Conservation (phyloP, 2,888 invertebrate species). For the Dichetophora obliterata region DNA sequence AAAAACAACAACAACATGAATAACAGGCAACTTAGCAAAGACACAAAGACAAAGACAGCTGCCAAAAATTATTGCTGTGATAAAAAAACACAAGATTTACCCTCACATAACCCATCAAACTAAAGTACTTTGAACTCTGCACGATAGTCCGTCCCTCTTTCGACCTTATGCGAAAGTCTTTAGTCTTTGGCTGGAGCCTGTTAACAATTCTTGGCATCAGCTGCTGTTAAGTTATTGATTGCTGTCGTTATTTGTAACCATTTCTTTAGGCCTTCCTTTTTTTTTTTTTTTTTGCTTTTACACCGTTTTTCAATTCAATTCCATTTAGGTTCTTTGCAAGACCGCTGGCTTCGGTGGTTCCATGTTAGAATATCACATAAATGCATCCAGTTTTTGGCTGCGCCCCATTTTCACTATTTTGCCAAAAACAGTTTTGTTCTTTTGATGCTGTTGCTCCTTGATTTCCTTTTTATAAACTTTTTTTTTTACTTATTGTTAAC, state of each 20-base stretch:
- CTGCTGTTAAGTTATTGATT: constrained; percentile 48
- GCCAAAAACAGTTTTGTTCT: not conserved
- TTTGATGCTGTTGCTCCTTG: not conserved
- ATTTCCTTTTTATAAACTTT: not conserved
- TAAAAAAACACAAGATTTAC: constrained; percentile 39
- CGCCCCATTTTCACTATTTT: not conserved
- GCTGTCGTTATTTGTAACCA: constrained; percentile 39
- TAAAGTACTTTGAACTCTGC: constrained; percentile 10
- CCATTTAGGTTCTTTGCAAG: constrained; percentile 30
- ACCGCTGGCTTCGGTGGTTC: constrained; percentile 6
- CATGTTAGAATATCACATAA: constrained; percentile 10
- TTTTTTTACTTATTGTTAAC: not conserved
- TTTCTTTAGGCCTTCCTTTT: constrained; percentile 13
- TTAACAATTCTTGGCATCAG: constrained; percentile 51
- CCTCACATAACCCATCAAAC: constrained; percentile 16
- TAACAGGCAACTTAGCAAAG: not conserved
- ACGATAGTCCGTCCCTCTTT: not conserved
- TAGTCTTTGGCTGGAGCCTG: not conserved
- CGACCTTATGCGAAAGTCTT: not conserved
- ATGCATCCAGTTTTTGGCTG: not conserved
- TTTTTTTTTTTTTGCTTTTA: too few relatives aligned
- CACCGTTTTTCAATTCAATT: not conserved
- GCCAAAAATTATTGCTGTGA: constrained; percentile 42
- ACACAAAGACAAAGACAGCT: constrained; percentile 21
- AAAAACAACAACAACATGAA: not conserved